Percentiles rank a stretch among this genome's conserved stretches.
Conservation (phyloP, 2,113 vertebrate species). For the Cinclus mexicanus region DNA sequence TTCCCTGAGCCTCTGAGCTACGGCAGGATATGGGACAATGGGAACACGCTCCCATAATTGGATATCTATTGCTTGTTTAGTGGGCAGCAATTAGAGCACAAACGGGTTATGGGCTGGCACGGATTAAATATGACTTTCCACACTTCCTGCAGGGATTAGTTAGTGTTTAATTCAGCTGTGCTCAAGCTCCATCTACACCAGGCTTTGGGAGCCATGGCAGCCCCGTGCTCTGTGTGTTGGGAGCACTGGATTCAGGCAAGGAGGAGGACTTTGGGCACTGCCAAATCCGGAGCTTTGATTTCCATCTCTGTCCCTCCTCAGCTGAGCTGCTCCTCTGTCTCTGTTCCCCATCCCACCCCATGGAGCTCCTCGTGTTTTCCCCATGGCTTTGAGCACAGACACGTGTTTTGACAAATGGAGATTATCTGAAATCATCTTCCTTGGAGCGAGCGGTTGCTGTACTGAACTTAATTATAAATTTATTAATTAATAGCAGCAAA, state of each 20-base stretch:
- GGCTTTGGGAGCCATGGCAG: background rate
- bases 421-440: slow-evolving; percentile 8
- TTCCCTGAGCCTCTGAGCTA: slow-evolving; percentile 61
- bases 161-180: background rate
- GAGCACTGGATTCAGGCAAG: rapidly evolving
- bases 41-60: slow-evolving; percentile 18
- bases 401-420: slow-evolving; percentile 22
- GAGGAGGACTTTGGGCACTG: background rate
- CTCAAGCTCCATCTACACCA: background rate
- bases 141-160: slow-evolving; percentile 22
- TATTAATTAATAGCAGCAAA: slow-evolving; percentile 43
- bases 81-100: slow-evolving; percentile 49
- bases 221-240: rapidly evolving
- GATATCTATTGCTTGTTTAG: slow-evolving; percentile 39
- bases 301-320: background rate
- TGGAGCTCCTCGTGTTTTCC: background rate
- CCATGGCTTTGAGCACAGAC: background rate
- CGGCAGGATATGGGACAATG: background rate
- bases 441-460: background rate
- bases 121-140: background rate
- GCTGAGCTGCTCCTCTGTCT: background rate
- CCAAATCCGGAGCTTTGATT: background rate
- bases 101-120: background rate
- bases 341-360: background rate
- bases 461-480: slow-evolving; percentile 47